Conservation (phyloP, 2,113 vertebrate species). For the Lepus europaeus region DNA sequence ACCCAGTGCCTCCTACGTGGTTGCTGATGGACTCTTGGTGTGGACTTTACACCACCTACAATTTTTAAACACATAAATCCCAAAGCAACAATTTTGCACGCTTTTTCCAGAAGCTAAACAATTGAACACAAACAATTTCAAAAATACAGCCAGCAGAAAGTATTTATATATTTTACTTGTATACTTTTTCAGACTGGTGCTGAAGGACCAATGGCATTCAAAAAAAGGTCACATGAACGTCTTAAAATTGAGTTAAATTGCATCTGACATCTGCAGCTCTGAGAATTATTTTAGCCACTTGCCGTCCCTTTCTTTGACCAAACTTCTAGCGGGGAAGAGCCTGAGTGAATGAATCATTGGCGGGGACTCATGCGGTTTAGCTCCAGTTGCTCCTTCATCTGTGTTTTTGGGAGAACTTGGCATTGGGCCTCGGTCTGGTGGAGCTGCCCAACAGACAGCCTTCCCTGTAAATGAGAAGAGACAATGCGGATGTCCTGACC, state of each 20-base stretch:
- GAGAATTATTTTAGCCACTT: background rate
- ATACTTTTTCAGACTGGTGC: background rate
- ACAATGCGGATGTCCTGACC: background rate
- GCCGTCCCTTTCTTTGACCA: background rate
- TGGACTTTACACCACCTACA: background rate
- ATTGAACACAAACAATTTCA: background rate
- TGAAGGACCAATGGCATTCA: background rate
- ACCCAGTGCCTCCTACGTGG: background rate
- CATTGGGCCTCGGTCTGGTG: fast-evolving
- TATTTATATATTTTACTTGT: background rate
- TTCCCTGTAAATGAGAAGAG: background rate
- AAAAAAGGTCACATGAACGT: background rate
- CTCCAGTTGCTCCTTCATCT: background rate
- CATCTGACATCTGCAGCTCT: background rate
- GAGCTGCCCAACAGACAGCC: background rate
- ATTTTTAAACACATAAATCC: background rate
- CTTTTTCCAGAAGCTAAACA: background rate
- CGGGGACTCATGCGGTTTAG: background rate
- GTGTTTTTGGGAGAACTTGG: background rate
- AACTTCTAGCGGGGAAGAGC: background rate
- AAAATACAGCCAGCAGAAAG: background rate
- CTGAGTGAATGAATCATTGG: background rate
- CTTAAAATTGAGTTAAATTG: background rate
- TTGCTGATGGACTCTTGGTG: background rate
- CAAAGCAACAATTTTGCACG: background rate